Evolutionary conservation across 2,113 vertebrate genomes (phyloP), one percentile per base, ranked within the genome.

Genomic region (Myrmecophaga tridactyla): DNA sequence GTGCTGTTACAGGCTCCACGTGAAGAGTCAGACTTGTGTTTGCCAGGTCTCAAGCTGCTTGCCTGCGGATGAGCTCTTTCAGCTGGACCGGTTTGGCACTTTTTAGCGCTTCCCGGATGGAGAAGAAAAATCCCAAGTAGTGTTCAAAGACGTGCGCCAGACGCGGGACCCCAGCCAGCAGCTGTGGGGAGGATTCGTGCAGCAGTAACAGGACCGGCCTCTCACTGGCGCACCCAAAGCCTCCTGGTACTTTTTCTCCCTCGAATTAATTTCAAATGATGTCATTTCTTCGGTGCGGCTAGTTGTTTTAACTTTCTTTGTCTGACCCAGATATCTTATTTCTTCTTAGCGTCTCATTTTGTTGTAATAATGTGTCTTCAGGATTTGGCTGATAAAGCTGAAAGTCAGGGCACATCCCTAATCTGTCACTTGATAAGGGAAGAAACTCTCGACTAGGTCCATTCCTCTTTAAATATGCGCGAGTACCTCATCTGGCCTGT

Each of bases 91-190:
- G 96, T 70, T 86, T 97, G 56, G 98, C 97, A 1, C 92, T 96
- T 96, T 98, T 98, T 78, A 99, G 90, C 11, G 99, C 99, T 84
- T 98, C 98, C 92, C 98, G 98, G 81, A 99, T 91, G n/a, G 99
- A 98, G 0, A 73, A 39, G 96, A 99, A 99, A 98, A 99, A 99
- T 31, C 98, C 96, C 39, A 99, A 99, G 96, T 99, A 99, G 96
- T 99, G 99, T 96, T 99, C 98, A 29, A 99, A 99, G 98, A 99
- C 99, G 98, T 99, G 99, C 87, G 99, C 99, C 99, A 99, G 99
- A 83, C 99, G 99, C 96, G 99, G 98, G 84, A 99, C 99, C 0
- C 99, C 98, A 0, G 99, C 99, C 97, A 99, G 97, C 69, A 99
- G 98, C 98, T 99, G 99, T 99, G 97, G 99, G 98, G 99, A 96